A percentile compares a stretch with the other conserved stretches of the same genome.
These are phyloP conservation scores for Acyrthosiphon pisum DNA, from an alignment of 1,140 invertebrate genomes.

Conservation along the genomic window DNA sequence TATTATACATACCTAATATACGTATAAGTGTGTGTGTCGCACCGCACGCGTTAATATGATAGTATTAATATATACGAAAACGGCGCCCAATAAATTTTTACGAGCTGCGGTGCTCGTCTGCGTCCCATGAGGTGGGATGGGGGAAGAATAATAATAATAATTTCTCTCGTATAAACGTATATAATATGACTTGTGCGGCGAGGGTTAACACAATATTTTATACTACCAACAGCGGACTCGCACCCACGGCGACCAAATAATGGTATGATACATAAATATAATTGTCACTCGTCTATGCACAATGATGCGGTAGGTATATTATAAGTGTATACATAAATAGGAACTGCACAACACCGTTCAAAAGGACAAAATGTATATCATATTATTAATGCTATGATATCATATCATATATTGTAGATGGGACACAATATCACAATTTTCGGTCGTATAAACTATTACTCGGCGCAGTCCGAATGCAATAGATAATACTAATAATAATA, in stretches of 20 bases:
- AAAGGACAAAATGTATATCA: neutral
- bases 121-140: too few species aligned
- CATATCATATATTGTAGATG: too few species aligned
- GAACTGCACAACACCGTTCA: neutral
- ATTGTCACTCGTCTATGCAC: neutral
- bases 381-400: neutral
- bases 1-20: neutral
- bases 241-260: neutral
- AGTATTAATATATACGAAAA: neutral
- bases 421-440: neutral
- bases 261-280: neutral
- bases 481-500: neutral
- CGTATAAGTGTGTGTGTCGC: neutral
- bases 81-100: conserved; percentile 43
- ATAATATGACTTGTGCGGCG: neutral
- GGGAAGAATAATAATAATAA: neutral
- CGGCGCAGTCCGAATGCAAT: too few species aligned
- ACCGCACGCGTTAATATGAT: neutral
- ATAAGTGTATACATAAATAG: neutral
- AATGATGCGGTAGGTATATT: neutral
- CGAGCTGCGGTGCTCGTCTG: neutral
- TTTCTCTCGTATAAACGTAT: neutral
- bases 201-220: neutral
- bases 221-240: neutral
- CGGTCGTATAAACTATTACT: neutral